A percentile compares a stretch with the other conserved stretches of the same genome.
Conservation (phyloP, 2,888 invertebrate genomes). For the Pristionchus entomophagus region DNA sequence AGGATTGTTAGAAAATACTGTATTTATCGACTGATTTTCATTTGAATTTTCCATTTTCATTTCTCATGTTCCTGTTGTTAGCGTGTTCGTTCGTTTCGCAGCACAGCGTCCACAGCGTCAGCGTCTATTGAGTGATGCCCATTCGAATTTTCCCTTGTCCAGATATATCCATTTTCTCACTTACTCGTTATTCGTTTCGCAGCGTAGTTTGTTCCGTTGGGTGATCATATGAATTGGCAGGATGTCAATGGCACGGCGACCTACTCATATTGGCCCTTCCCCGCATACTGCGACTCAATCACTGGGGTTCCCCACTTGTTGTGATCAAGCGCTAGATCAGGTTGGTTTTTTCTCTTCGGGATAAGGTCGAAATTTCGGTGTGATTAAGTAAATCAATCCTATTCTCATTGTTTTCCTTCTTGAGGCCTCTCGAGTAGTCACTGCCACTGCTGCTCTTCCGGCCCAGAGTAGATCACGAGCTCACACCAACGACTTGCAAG, state of each 20-base stretch:
- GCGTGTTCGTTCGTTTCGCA: no score
- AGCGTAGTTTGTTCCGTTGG: no score
- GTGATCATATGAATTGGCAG: no score
- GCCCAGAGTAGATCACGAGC: background rate
- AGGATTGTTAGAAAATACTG: no score
- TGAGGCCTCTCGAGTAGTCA: conserved; percentile 18
- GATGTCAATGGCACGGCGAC: conserved; percentile 35
- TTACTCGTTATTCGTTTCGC: no score
- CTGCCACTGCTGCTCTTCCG: background rate
- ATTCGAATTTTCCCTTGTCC: no score
- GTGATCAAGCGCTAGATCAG: conserved; percentile 45
- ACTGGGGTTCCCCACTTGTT: conserved; percentile 36
- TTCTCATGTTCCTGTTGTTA: no score
- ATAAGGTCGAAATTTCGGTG: background rate
- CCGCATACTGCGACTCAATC: conserved; percentile 14
- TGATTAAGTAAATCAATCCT: background rate
- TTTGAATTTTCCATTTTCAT: no score
- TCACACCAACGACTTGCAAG: conserved; percentile 38
- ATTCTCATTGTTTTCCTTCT: background rate
- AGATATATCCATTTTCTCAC: no score
- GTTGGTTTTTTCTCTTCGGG: background rate
- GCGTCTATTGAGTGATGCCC: no score
- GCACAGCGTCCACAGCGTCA: no score
- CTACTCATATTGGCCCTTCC: background rate
- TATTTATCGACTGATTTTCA: no score